Percentiles rank a stretch among this genome's conserved stretches.
phyloP scores from a whole-genome alignment of 2,113 vertebrate species.

The Dipodomys stephensi region DNA sequence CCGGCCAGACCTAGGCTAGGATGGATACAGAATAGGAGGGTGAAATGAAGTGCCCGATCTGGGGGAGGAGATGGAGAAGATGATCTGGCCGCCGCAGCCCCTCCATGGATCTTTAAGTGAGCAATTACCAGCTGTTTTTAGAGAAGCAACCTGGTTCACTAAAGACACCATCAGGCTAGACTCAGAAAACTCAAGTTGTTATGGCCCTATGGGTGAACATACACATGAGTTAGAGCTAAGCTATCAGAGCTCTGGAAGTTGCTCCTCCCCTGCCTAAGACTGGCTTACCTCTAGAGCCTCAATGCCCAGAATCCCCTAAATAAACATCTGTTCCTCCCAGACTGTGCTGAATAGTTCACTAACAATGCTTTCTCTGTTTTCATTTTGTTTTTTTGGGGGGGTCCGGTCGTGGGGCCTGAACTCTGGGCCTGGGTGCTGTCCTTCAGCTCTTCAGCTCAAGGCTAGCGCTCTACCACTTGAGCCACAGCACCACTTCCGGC shows the following conservation, averaged over 20 bases:
- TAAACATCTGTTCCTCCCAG: background rate
- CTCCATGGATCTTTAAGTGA: conserved; percentile 29
- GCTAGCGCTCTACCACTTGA: too few species aligned
- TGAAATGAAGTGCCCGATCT: conserved; percentile 29
- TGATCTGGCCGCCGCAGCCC: conserved; percentile 62
- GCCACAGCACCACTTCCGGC: too few species aligned
- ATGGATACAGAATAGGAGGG: conserved; percentile 9
- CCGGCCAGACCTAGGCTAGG: conserved; percentile 61
- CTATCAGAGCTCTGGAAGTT: background rate
- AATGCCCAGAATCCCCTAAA: background rate
- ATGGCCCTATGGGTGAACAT: background rate
- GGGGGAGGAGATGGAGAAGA: background rate
- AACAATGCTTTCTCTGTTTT: background rate
- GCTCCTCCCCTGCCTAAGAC: background rate
- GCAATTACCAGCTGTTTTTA: conserved; percentile 25
- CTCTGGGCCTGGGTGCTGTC: too few species aligned
- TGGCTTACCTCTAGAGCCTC: background rate
- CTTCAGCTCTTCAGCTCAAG: too few species aligned
- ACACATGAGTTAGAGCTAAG: background rate
- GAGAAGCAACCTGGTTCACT: background rate
- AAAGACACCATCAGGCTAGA: background rate
- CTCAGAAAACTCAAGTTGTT: background rate
- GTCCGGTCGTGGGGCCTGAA: too few species aligned
- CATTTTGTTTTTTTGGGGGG: background rate
- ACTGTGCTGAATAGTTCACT: background rate